Conservation (phyloP, 2,113 vertebrate genomes). For the Campylomormyrus numenius region DNA sequence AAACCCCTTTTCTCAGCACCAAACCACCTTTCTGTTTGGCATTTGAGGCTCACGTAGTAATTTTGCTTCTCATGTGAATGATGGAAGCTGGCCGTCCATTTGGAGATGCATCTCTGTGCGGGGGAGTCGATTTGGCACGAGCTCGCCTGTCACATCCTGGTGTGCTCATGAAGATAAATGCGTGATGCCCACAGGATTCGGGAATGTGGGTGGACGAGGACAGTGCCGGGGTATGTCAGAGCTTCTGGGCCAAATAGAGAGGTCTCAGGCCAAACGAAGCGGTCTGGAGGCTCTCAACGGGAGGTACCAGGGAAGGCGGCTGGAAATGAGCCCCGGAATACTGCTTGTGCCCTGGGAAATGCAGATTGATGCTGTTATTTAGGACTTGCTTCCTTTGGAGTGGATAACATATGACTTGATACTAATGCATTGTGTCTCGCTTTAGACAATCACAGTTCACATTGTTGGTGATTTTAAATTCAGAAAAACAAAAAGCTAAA, state of each 20-base stretch:
- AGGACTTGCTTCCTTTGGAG: background rate
- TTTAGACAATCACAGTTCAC: background rate
- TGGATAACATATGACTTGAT: background rate
- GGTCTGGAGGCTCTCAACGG: background rate
- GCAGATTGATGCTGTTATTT: background rate
- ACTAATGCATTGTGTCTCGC: background rate
- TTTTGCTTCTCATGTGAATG: background rate
- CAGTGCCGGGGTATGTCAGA: background rate
- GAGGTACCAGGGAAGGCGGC: background rate
- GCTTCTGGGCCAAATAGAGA: background rate
- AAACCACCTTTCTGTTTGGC: background rate
- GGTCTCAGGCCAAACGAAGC: background rate
- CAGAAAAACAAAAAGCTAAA: background rate
- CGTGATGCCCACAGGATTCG: background rate
- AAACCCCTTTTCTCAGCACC: background rate
- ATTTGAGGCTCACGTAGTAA: background rate
- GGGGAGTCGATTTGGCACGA: background rate
- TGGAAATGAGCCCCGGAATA: background rate
- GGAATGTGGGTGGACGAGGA: background rate
- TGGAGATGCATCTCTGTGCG: background rate
- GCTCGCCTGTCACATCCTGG: background rate
- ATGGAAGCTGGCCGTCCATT: background rate
- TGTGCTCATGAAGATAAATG: slow-evolving; percentile 11
- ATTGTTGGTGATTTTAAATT: background rate
- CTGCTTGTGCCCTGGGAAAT: background rate